Evolutionary conservation across 35 echinoderm and acorn worm genomes (phyloP).

Genomic region (Ophiothrix spiculata): DNA sequence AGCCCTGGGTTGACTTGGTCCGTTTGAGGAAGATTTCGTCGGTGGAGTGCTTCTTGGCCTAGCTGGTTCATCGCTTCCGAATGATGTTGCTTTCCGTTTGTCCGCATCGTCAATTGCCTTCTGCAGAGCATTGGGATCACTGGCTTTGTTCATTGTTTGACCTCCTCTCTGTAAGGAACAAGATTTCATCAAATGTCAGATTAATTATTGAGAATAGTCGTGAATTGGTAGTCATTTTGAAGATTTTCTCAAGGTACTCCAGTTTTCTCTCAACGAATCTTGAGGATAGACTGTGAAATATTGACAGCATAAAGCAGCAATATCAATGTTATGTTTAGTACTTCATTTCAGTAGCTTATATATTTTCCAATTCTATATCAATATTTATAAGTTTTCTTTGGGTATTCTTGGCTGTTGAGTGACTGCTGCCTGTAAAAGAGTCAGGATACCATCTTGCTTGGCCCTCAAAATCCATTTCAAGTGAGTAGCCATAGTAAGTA

Average conservation of each 20-base stretch:
- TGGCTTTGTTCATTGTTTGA: slow-evolving; percentile 72
- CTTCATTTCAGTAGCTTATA: background rate
- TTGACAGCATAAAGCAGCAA: background rate
- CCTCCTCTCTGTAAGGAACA: slow-evolving; percentile 69
- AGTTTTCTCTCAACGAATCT: background rate
- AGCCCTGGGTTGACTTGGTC: slow-evolving; percentile 2
- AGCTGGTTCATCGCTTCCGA: slow-evolving; percentile 40
- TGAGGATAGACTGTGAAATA: background rate
- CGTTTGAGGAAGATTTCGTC: background rate
- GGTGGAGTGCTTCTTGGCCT: slow-evolving; percentile 16
- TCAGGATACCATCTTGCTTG: too few relatives aligned
- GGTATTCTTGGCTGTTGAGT: too few relatives aligned
- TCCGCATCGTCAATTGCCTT: slow-evolving; percentile 85
- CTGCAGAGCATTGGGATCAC: slow-evolving; percentile 94
- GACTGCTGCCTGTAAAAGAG: too few relatives aligned
- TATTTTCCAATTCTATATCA: too few relatives aligned
- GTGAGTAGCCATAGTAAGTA: too few relatives aligned
- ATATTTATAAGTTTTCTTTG: too few relatives aligned
- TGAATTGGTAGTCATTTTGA: background rate
- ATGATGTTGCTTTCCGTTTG: slow-evolving; percentile 41
- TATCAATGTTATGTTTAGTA: background rate
- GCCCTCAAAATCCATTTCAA: too few relatives aligned
- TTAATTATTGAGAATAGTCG: background rate
- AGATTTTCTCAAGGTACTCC: background rate
- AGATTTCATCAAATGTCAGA: background rate